These are phyloP conservation scores for Coluber constrictor DNA, from an alignment of 2,797 vertebrate species.

Conservation along the genomic window DNA sequence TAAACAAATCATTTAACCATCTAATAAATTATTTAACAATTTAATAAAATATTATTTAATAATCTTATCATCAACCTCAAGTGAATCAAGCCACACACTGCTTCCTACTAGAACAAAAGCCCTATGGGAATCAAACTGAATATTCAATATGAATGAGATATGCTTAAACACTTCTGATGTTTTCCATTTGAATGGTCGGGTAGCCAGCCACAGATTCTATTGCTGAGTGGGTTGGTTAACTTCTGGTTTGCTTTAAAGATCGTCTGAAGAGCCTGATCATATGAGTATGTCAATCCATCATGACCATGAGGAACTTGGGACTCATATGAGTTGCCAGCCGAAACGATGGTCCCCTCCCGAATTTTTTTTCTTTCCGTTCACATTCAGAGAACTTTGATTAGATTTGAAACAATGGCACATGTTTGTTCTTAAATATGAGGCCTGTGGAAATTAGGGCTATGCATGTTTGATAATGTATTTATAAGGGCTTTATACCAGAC, in stretches of 20 bases:
- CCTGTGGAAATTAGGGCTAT: neutral
- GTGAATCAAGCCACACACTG: neutral
- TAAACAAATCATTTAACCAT: neutral
- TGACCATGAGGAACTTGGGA: neutral
- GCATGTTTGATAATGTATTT: neutral
- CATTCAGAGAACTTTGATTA: neutral
- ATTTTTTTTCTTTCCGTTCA: neutral
- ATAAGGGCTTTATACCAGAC: neutral
- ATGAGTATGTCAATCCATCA: neutral
- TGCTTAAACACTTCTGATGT: neutral
- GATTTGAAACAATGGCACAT: neutral
- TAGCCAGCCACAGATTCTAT: neutral
- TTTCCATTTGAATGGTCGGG: neutral
- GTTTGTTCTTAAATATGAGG: neutral
- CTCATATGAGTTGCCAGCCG: neutral
- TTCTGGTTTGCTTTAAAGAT: neutral
- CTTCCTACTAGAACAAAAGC: neutral
- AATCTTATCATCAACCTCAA: neutral
- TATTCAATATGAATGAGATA: neutral
- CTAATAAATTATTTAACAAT: neutral
- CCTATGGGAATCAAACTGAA: neutral
- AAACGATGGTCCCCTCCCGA: neutral
- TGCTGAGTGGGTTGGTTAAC: neutral
- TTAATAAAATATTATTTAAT: neutral
- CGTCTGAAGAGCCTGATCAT: neutral